phyloP scores from a whole-genome alignment of 2,797 vertebrate species.

The Protosalanx chinensis region DNA sequence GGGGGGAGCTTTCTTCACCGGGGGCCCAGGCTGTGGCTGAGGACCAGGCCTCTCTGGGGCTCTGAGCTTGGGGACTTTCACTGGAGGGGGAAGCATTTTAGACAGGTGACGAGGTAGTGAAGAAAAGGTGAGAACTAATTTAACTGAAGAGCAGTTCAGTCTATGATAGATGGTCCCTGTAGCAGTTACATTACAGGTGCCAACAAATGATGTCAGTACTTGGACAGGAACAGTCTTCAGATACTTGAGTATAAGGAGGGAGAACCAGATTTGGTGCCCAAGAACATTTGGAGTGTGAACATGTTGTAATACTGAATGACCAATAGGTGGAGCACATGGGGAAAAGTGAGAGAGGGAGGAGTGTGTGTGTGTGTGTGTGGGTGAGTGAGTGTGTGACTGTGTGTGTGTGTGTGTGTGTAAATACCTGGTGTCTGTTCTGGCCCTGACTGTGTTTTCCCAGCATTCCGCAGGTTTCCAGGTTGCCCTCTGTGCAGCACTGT shows the following conservation, averaged over 20 bases:
- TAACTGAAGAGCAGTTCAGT: not conserved
- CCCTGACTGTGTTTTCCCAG: slow-evolving; percentile 25
- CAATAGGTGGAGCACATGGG: slow-evolving; percentile 26
- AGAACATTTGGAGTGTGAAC: not conserved
- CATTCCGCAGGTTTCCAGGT: slow-evolving; percentile 21
- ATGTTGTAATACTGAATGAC: not conserved
- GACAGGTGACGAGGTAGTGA: not conserved
- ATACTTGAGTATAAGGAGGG: not conserved
- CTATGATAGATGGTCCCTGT: slow-evolving; percentile 5
- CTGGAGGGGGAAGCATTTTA: slow-evolving; percentile 21
- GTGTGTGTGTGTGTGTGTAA: not conserved
- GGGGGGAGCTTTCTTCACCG: slow-evolving; percentile 43
- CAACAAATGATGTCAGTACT: not conserved
- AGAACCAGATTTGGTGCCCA: not conserved
- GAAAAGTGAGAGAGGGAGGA: not conserved
- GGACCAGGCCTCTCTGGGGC: slow-evolving; percentile 41
- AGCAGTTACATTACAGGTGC: slow-evolving; percentile 18
- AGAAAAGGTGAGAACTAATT: not conserved
- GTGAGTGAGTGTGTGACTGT: not conserved
- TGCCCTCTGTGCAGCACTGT: slow-evolving; percentile 42
- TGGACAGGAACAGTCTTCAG: not conserved
- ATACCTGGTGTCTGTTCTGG: slow-evolving; percentile 43
- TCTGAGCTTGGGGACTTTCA: slow-evolving; percentile 57
- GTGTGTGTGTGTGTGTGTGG: not conserved
- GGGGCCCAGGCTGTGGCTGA: slow-evolving; percentile 47